Base-by-base conservation (phyloP, 1,140 invertebrate species). In the Hylaeus volcanicus region DNA sequence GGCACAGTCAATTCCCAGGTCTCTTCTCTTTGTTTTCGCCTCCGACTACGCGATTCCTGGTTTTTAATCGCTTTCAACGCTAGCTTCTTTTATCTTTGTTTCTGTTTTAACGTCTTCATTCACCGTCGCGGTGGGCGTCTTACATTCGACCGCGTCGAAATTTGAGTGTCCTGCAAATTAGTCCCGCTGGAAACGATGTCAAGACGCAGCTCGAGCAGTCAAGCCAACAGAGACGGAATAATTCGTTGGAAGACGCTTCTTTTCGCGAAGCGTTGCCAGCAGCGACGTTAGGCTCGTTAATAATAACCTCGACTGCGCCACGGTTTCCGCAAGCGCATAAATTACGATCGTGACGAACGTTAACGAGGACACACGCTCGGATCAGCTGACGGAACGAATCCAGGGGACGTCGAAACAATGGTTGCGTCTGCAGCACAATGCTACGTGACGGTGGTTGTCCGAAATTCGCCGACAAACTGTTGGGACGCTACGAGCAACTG, bases 321-420 rank as follows among this genome's bases (percentile, higher is more conserved):
- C 39, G 82, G 81, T 80, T 85, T 86, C 83, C 80, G 82, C 56
- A 61, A 83, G 84, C 84, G 85, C 82, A 88, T 90, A 90, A 90
- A 90, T 90, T 90, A 84, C 73, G 70, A 82, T 82, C 84, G 86
- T 89, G 89, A 89, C 87, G 85, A 89, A 89, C 83, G 79, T 86
- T 84, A 89, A 85, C 79, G 39, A 64, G 39, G 12, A 15, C 12
- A 12, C 11, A 64, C 39, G 11, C 39, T 4, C 39, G 39, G 61
- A 43, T 11, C 41, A 41, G 39, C 39, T 43, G 61, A 41, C 61
- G 39, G 61, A 43, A 64, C 61, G 39, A 15, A 39, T 43, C 61
- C 61, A 3, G 39, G 61, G 55, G 11, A 43, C 39, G n/a, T 48
- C 43, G 64, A 48, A 66, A 66, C 43, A 66, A 66, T 48, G 55